Base-by-base conservation (phyloP, 2,113 vertebrate species). In the Entosphenus tridentatus region DNA sequence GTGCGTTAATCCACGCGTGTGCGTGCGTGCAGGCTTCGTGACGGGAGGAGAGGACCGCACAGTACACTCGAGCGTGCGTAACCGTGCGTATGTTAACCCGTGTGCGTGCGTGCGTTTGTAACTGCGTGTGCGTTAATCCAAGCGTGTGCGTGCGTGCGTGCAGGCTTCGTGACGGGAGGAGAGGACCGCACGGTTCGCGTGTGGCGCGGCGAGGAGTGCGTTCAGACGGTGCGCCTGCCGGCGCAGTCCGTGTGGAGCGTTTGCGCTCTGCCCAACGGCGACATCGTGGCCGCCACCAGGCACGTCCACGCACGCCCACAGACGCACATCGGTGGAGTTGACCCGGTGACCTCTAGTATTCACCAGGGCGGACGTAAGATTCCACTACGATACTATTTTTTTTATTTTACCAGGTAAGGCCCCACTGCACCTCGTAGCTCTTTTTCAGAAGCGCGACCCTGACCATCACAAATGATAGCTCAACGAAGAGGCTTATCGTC, bases 181-280 rank as follows among this genome's bases (percentile, higher is more conserved):
- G 93, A 98, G 74, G 92, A 98, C 74, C 80, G 88, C 74, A 82
- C 87, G 21, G 71, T 96, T 57, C 82, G 93, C 76, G 85, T 98
- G 74, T 98, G 93, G 93, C 88, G 74, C 70, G 71, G 77, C 56
- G 90, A 87, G 2, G 84, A 89, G 73, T 98, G 93, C 73, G 68
- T 77, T 71, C 93, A 98, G 79, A 95, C 87, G 67, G 87, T 98
- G 73, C 82, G 88, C 67, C 81, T 98, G 56, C 89, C 92, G 57
- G 83, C 90, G 70, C 92, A 96, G 75, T 98, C 93, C n/a, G 77
- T 95, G 9, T 98, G 93, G 93, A 93, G 88, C 79, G 90, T 87
- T 77, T 96, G 93, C 75, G 81, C 96, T 56, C 77, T 98, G 68
- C 82, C 85, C 65, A 93, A 93, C 71, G 84, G 86, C 57, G 93